These are phyloP conservation scores for Lutraria lutraria DNA, from an alignment of 2,888 invertebrate species.

Conservation along the genomic window DNA sequence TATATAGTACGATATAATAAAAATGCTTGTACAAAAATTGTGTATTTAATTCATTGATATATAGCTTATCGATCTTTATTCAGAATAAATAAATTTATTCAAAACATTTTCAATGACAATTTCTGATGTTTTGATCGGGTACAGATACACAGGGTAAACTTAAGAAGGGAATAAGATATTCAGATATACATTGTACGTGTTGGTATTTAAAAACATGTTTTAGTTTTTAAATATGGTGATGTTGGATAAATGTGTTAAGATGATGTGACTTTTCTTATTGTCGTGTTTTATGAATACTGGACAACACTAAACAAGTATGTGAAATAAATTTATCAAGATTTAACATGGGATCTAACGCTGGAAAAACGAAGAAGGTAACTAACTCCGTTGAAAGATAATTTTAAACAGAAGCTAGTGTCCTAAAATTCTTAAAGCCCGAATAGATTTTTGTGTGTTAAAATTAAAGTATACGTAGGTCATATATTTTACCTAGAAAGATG, in stretches of 20 bases:
- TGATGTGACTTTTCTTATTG: not conserved
- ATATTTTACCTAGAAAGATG: no score
- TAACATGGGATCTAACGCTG: not conserved
- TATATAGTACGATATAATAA: not conserved
- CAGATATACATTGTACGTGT: not conserved
- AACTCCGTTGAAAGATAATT: not conserved
- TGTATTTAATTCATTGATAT: not conserved
- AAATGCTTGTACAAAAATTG: not conserved
- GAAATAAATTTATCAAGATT: not conserved
- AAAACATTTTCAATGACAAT: not conserved
- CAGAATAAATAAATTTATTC: not conserved
- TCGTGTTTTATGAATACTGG: not conserved
- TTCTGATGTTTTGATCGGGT: slow-evolving; percentile 3
- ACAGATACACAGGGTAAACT: not conserved
- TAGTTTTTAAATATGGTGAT: not conserved
- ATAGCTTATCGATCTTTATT: not conserved
- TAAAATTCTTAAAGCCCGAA: no score
- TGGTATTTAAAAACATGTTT: not conserved
- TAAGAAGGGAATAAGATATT: not conserved
- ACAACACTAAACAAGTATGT: not conserved
- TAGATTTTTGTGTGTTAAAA: no score
- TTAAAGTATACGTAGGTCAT: no score
- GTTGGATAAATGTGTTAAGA: not conserved
- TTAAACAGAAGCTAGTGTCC: not conserved
- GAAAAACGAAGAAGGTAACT: not conserved